Base-by-base conservation (phyloP, 1,140 invertebrate genomes). In the Sarcophaga bullata region DNA sequence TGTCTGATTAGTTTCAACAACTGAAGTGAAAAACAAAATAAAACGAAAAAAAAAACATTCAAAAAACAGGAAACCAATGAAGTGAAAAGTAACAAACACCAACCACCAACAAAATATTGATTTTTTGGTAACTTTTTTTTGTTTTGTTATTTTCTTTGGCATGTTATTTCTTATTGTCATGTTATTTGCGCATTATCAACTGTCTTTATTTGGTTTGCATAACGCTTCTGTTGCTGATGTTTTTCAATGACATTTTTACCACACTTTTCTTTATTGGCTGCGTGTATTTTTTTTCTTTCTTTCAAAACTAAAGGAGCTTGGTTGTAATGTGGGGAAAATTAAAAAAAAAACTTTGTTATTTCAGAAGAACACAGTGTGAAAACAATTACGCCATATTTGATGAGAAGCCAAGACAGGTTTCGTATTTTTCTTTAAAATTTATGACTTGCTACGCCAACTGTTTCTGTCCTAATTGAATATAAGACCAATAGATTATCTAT, bases 1-100 rank as follows among this genome's bases (percentile, higher is more conserved):
- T 76, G 73, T 76, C 73, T 76, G 73, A 76, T 76, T 76, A 76
- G 73, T 76, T 76, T 76, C 73, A 76, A 13, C n/a, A n/a, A 15
- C 46, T 9, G 48, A 15, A n/a, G 48, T 3, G 68, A 0, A 73
- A 48, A 9, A 48, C 3, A 8, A 3, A 15, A 68, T n/a, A 15
- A 49, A 62, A 46, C 37, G 4, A 76, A n/a, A 76, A 49, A 48
- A 1, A 48, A 75, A 75, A 15, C 52, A 58, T 15, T 11, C 11
- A 15, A n/a, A n/a, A 15, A 58, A 58, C 54, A 13, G 54, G 13
- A 1, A 37, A 37, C 25, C 25, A 37, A 37, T 37, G 54, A 54
- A 54, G 52, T 37, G 25, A 13, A 54, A 15, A 54, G 52, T 54
- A 13, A 54, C 52, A 54, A 54, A 13, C n/a, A n/a, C n/a, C n/a